phyloP scores from a whole-genome alignment of 2,113 vertebrate species.

The Silurus meridionalis region DNA sequence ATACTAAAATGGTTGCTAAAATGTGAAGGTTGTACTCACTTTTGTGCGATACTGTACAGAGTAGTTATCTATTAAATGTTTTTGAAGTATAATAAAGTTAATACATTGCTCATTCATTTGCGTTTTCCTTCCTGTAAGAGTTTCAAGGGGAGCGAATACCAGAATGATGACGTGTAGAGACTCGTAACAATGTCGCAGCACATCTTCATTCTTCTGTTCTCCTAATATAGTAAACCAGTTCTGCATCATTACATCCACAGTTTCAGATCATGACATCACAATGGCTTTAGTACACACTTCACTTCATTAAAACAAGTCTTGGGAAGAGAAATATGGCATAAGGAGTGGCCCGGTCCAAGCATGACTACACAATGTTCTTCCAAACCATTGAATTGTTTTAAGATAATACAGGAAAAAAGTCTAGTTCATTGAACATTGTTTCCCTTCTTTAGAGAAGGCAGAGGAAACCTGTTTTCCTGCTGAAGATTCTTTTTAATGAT shows the following conservation, averaged over 20 bases:
- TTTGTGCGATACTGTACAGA: too few relatives aligned
- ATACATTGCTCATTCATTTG: background rate
- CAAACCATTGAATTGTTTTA: background rate
- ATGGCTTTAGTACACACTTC: background rate
- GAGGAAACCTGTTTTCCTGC: conserved; percentile 19
- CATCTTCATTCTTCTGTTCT: background rate
- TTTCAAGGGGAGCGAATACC: conserved; percentile 2
- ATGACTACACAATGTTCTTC: background rate
- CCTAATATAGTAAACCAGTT: background rate
- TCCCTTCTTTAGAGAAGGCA: background rate
- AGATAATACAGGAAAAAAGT: background rate
- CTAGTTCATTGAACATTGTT: background rate
- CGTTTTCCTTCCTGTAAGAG: background rate
- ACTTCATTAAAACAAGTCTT: conserved; percentile 3
- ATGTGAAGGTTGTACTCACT: too few relatives aligned
- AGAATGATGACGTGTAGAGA: background rate
- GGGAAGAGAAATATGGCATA: background rate
- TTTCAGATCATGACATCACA: background rate
- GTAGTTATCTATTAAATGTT: too few relatives aligned
- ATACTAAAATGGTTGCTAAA: too few relatives aligned
- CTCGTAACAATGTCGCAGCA: conserved; percentile 1
- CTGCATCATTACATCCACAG: background rate
- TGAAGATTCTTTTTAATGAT: background rate
- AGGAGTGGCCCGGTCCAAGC: background rate
- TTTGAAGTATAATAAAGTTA: too few relatives aligned